Base-by-base conservation (phyloP, 2,888 invertebrate species). In the Troides helena region DNA sequence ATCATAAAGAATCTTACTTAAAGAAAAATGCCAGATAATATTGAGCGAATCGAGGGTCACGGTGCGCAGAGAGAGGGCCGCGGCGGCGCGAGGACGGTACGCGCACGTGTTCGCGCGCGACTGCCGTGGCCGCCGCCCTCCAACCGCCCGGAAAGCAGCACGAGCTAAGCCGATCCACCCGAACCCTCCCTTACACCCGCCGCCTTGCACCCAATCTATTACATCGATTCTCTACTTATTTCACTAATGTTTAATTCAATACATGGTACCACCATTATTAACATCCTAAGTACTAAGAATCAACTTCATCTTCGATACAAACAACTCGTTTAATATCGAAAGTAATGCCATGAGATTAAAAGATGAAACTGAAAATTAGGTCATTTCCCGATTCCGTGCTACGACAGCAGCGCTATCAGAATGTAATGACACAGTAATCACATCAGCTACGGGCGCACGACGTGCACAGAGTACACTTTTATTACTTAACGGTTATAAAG, bases 41-140 rank as follows among this genome's bases (percentile, higher is more conserved):
- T 88, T 83, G 86, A 88, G 83, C 87, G 85, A 80, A 39, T 80
- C 78, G 74, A 75, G 81, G 75, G 77, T 76, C 77, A 73, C 75
- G 80, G 85, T 85, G 83, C 81, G 82, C 84, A 80, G 79, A 74
- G 77, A 77, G 76, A 74, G 77, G 76, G 68, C 67, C 74, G 72
- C 74, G 74, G 79, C 81, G 81, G 85, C 88, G 88, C 88, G 81
- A 78, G 83, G 85, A 86, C 86, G 89, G 80, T 84, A 80, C 86
- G 88, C 89, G 90, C 90, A 87, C 90, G 90, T 87, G 90, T 83
- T 83, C 81, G 87, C 89, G 88, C 82, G 89, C 89, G 85, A 90
- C 90, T 90, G 91, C 88, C 89, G 89, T 85, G 85, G 80, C 79
- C 75, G 75, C 77, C 77, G 80, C 77, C 81, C 78, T 80, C 81